Base-by-base conservation (phyloP, 1,140 invertebrate genomes). In the Apolygus lucorum region DNA sequence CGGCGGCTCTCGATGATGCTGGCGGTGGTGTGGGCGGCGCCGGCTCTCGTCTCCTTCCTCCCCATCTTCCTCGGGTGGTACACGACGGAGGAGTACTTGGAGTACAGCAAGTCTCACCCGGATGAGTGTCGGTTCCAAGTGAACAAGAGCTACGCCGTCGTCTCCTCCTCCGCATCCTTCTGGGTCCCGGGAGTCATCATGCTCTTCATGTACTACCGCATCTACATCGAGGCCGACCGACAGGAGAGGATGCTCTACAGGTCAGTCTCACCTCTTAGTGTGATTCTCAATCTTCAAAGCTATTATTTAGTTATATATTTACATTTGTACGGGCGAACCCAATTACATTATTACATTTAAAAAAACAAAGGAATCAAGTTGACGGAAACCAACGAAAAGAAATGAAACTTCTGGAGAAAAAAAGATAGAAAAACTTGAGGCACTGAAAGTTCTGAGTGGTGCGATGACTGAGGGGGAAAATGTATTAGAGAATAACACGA, bases 61-160 rank as follows among this genome's bases (percentile, higher is more conserved):
- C 95, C 96, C 0, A 95, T 98, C 59, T 97, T 98, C 77, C 90
- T 90, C 78, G 93, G 91, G 1, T 94, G 92, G 90, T 95, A 95
- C 78, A 92, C 92, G 0, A 93, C 92, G 0, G 81, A 83, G n/a
- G 87, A 90, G 73, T 89, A 94, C 76, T 81, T 91, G 69, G 81
- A 85, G 49, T 88, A 84, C 75, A 82, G 90, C 34, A 83, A 82
- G 74, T 80, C 83, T 62, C 85, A 90, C 77, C 90, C 90, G 1
- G 84, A 91, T 72, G 81, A 88, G 73, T 97, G 94, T 78, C 84
- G 84, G 73, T 96, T 96, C 77, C 87, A 87, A 70, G 94, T 96
- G 70, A 97, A 96, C 81, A 88, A 87, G 79, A 84, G 87, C 1
- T 98, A 96, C 75, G 92, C 93, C 22, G 84, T 95, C 68, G 85